Conservation (phyloP, 2,113 vertebrate species). For the Physeter macrocephalus region DNA sequence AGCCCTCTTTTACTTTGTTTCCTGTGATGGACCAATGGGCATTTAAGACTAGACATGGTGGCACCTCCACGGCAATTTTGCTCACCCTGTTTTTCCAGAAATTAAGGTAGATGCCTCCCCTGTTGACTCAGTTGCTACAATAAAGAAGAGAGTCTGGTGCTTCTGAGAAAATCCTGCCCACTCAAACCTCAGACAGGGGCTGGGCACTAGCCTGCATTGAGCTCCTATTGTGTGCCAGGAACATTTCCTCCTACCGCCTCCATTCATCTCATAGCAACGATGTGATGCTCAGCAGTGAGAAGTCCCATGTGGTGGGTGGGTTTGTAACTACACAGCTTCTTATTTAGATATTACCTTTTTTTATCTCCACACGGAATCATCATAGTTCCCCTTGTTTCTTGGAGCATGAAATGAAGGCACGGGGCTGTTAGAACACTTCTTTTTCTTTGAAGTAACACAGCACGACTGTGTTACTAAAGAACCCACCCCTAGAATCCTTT, state of each 20-base stretch:
- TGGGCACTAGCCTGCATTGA: not conserved
- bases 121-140: slow-evolving; percentile 33
- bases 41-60: slow-evolving; percentile 21
- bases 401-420: not conserved
- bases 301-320: not conserved
- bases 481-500: not conserved
- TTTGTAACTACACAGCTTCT: not conserved
- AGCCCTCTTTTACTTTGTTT: slow-evolving; percentile 24
- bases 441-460: not conserved
- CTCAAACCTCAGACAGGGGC: not conserved
- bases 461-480: not conserved
- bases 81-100: slow-evolving; percentile 25
- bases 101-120: not conserved
- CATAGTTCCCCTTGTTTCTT: not conserved
- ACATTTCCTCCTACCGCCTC: not conserved
- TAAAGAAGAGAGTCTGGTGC: slow-evolving; percentile 17
- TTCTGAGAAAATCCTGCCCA: slow-evolving; percentile 39
- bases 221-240: not conserved
- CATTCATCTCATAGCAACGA: not conserved
- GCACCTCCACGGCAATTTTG: slow-evolving; percentile 22
- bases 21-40: not conserved
- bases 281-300: not conserved
- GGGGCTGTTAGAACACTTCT: not conserved
- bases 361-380: not conserved
- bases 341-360: not conserved